phyloP scores from a whole-genome alignment of 2,113 vertebrate species.

The Ahaetulla prasina region DNA sequence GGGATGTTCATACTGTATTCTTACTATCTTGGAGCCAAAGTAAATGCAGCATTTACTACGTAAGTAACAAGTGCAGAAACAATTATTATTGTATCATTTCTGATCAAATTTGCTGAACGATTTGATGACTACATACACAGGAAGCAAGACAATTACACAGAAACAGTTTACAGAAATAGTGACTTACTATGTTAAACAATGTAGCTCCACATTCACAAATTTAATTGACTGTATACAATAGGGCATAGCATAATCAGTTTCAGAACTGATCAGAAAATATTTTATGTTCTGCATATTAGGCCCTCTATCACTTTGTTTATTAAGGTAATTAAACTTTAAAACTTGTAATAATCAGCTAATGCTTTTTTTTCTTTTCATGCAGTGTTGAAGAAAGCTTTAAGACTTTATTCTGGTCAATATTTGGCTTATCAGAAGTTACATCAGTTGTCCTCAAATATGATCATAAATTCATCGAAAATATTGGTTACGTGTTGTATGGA shows the following conservation, averaged over 20 bases:
- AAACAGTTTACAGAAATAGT: not conserved
- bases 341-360: conserved; percentile 11
- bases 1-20: conserved; percentile 93
- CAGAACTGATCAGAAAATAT: not conserved
- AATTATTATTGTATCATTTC: not conserved
- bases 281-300: not conserved
- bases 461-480: conserved; percentile 89
- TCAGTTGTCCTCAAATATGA: conserved; percentile 88
- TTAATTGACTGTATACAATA: not conserved
- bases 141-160: not conserved
- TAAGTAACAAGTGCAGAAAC: conserved; percentile 68
- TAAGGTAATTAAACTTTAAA: not conserved
- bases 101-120: not conserved
- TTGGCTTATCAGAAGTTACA: conserved; percentile 85
- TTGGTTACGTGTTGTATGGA: conserved; percentile 84
- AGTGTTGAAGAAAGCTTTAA: conserved; percentile 90
- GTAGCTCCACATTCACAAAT: not conserved
- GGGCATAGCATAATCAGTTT: not conserved
- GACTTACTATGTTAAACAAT: not conserved
- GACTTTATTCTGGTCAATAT: conserved; percentile 89
- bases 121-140: not conserved
- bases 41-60: conserved; percentile 88
- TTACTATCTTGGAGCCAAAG: conserved; percentile 88
- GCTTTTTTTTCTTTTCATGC: conserved; percentile 22
- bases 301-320: not conserved